phyloP scores from a whole-genome alignment of 2,888 invertebrate genomes.

The Drosophila testacea region DNA sequence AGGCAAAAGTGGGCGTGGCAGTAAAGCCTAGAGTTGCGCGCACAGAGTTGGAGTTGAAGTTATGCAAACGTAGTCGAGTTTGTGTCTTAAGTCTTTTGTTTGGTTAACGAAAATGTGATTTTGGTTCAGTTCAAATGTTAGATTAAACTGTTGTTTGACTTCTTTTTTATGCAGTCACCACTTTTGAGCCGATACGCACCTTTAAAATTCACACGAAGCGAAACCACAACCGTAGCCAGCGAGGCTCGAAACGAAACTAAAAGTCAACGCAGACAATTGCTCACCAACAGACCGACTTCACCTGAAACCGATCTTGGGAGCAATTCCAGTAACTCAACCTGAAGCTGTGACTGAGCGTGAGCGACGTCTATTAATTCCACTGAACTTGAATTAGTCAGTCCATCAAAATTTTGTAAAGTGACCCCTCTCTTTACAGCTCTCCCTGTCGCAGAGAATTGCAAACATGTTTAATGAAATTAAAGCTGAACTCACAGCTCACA shows the following conservation, averaged over 20 bases:
- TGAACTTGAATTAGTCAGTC: conserved; percentile 76
- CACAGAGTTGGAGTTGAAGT: conserved; percentile 10
- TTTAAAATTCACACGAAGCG: conserved; percentile 17
- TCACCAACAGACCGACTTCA: conserved; percentile 21
- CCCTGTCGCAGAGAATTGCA: conserved; percentile 9
- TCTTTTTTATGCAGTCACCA: conserved; percentile 20
- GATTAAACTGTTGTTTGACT: conserved; percentile 39
- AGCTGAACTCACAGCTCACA: conserved; percentile 10
- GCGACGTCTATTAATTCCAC: conserved; percentile 50
- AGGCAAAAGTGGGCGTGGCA: conserved; percentile 35
- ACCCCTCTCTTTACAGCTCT: background rate
- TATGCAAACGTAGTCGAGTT: conserved; percentile 62
- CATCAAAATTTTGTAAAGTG: background rate
- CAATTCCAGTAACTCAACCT: conserved; percentile 3
- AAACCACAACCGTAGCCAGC: conserved; percentile 58
- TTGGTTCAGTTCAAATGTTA: conserved; percentile 18
- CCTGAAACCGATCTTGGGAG: conserved; percentile 7
- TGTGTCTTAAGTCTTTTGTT: conserved; percentile 72
- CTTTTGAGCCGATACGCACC: conserved; percentile 37
- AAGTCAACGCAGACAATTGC: conserved; percentile 49
- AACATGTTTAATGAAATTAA: conserved; percentile 1
- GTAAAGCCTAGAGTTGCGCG: conserved; percentile 2
- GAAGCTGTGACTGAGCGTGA: conserved; percentile 34
- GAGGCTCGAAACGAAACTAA: conserved; percentile 78
- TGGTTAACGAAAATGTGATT: conserved; percentile 19